Base-by-base conservation (phyloP, 2,888 invertebrate genomes). In the Prionchulus punctatus region DNA sequence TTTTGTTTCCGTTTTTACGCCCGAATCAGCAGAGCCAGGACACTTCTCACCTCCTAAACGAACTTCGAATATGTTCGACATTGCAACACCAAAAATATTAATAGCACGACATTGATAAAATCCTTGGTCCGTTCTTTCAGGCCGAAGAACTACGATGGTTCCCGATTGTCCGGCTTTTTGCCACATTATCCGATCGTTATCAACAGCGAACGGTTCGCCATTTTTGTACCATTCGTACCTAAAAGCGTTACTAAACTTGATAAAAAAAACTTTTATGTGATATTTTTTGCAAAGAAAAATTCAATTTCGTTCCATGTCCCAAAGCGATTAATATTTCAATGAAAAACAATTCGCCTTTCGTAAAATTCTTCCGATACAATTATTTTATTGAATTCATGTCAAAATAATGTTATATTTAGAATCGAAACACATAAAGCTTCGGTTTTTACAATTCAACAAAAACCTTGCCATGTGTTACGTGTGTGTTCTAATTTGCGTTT, bases 11-110 rank as follows among this genome's bases (percentile, higher is more conserved):
- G n/a, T n/a, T n/a, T n/a, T n/a, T n/a, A n/a, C n/a, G n/a, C n/a
- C n/a, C n/a, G n/a, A n/a, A n/a, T n/a, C n/a, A n/a, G n/a, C n/a
- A n/a, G n/a, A n/a, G n/a, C n/a, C n/a, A n/a, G n/a, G n/a, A n/a
- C n/a, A n/a, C n/a, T n/a, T 62, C 63, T 53, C 53, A 70, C 67
- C 70, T 47, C 92, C 90, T 73, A 88, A 86, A 42, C 88, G 79
- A 45, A 94, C 85, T 70, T 88, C 87, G n/a, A 92, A 90, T 0
- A 87, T 87, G 74, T 90, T 90, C 4, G 91, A 89, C 1, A 90
- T 87, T 43, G 94, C 90, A 0, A 62, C 66, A 2, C 74, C 75
- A 54, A 64, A 70, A 43, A 64, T 65, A 55, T 68, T 69, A 27
- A 60, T 60, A 1, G 73, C 75, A 60, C 71, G 69, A 60, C 76